Evolutionary conservation across 2,797 vertebrate genomes (phyloP).

Genomic region (Pygocentrus nattereri): DNA sequence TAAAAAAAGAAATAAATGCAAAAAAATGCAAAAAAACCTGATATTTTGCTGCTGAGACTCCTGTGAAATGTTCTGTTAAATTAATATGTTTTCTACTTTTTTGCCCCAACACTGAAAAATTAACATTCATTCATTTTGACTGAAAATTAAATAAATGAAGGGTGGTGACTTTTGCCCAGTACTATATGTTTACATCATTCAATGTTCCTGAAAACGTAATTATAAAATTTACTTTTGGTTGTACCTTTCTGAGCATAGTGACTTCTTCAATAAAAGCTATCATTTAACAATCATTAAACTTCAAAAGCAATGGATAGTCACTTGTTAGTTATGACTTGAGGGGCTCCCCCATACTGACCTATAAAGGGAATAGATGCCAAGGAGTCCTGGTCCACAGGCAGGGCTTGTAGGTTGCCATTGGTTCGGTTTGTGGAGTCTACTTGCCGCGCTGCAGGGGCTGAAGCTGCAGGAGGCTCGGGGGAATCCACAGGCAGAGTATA

Average conservation of each 20-base stretch:
- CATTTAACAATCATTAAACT: background rate
- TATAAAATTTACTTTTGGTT: no score
- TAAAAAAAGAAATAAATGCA: no score
- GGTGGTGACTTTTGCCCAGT: no score
- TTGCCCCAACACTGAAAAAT: no score
- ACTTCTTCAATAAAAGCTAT: slow-evolving; percentile 24
- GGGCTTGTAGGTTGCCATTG: slow-evolving; percentile 78
- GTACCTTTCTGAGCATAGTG: background rate
- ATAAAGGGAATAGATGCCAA: slow-evolving; percentile 95
- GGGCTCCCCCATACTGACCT: slow-evolving; percentile 80
- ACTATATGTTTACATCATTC: no score
- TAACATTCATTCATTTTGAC: no score
- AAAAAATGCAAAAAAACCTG: no score
- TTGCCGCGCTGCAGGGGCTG: slow-evolving; percentile 35
- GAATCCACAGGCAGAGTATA: slow-evolving; percentile 76
- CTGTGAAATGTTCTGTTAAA: no score
- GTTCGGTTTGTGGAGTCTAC: slow-evolving; percentile 57
- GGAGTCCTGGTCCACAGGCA: slow-evolving; percentile 85
- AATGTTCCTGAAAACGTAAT: no score
- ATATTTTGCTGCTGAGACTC: no score
- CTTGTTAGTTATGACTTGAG: background rate
- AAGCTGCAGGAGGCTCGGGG: slow-evolving; percentile 56
- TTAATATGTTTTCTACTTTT: no score
- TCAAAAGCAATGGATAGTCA: background rate
- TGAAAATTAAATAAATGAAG: no score